Evolutionary conservation across 2,113 vertebrate genomes (phyloP).

Genomic region (Gavia stellata): DNA sequence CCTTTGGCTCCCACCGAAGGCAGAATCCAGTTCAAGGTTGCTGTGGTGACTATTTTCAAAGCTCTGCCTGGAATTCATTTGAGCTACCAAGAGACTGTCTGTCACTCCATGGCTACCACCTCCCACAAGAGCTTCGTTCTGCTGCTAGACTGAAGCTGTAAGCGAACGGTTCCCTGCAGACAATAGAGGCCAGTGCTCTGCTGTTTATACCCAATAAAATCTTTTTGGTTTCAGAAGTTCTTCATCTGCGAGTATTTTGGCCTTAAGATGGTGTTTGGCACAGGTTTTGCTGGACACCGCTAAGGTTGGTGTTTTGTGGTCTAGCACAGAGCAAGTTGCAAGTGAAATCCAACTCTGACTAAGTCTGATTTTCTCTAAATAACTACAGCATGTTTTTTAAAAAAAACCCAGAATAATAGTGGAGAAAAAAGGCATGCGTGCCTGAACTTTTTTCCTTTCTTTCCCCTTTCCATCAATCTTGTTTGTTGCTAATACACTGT

Average conservation of each 20-base stretch:
- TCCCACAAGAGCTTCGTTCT: slow-evolving; percentile 28
- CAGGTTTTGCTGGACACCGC: background rate
- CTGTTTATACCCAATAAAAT: background rate
- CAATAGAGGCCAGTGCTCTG: background rate
- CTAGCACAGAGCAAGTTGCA: background rate
- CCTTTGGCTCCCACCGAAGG: background rate
- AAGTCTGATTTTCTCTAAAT: background rate
- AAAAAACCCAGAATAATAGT: background rate
- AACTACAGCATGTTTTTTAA: background rate
- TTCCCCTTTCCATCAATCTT: background rate
- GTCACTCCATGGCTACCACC: slow-evolving; percentile 44
- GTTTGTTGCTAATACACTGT: background rate
- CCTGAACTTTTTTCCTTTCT: background rate
- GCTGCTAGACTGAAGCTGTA: slow-evolving; percentile 12
- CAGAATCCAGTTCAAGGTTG: slow-evolving; percentile 35
- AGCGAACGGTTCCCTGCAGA: background rate
- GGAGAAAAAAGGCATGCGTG: background rate
- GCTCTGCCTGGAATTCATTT: slow-evolving; percentile 45
- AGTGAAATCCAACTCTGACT: background rate
- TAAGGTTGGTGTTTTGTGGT: background rate
- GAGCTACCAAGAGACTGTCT: slow-evolving; percentile 40
- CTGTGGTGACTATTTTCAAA: slow-evolving; percentile 47
- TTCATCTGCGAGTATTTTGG: background rate
- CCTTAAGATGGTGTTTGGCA: background rate
- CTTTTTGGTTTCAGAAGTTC: background rate